Percentiles rank a stretch among this genome's conserved stretches.
Evolutionary conservation across 1,140 invertebrate genomes (phyloP).

Genomic region (Venturia canescens): DNA sequence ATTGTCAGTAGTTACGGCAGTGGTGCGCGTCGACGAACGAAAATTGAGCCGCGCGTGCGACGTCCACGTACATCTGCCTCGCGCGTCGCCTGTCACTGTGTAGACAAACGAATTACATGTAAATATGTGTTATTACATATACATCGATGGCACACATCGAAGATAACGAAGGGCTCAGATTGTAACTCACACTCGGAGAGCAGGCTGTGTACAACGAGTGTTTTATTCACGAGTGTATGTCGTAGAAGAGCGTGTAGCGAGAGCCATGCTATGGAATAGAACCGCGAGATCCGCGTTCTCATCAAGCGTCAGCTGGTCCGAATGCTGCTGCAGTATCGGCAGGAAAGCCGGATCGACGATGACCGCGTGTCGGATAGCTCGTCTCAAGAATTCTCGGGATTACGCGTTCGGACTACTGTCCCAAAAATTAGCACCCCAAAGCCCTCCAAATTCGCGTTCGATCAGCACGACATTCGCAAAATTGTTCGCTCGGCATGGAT

Average conservation of each 20-base stretch:
- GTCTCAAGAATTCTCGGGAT: slow-evolving; percentile 2
- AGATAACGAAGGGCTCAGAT: background rate
- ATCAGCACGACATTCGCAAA: background rate
- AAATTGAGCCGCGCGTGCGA: slow-evolving; percentile 23
- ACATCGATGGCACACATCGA: background rate
- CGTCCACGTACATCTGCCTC: background rate
- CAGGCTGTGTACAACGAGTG: background rate
- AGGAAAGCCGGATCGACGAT: slow-evolving; percentile 8
- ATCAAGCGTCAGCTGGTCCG: background rate
- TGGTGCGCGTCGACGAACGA: background rate
- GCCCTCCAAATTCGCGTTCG: background rate
- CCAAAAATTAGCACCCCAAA: background rate
- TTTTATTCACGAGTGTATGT: background rate
- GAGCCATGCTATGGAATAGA: slow-evolving; percentile 6
- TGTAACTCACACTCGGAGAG: background rate
- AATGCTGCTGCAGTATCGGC: slow-evolving; percentile 27
- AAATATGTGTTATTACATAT: too few species aligned
- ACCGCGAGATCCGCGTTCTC: background rate
- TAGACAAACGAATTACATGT: background rate
- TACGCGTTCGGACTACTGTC: background rate
- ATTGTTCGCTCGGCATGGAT: background rate
- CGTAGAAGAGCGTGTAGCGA: background rate
- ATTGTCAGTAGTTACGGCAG: slow-evolving; percentile 16
- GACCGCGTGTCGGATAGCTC: slow-evolving; percentile 35
- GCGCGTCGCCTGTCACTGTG: background rate